phyloP scores from a whole-genome alignment of 1,140 invertebrate genomes.

The Bombus vancouverensis region DNA sequence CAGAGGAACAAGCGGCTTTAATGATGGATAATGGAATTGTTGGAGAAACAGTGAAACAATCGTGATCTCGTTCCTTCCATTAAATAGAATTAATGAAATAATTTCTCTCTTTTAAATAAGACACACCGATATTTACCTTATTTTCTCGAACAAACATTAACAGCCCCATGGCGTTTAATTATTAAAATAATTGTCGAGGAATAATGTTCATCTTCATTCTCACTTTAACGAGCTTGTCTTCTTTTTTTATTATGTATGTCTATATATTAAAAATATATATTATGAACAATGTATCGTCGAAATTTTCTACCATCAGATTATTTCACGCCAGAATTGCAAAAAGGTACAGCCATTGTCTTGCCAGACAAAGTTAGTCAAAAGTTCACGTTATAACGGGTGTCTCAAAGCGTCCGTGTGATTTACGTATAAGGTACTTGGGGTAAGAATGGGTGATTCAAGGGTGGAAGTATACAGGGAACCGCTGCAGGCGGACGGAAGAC shows the following conservation, averaged over 20 bases:
- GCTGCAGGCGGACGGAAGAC: conserved; percentile 65
- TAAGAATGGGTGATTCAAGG: neutral
- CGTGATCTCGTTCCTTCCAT: neutral
- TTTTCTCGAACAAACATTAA: neutral
- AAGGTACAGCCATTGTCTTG: neutral
- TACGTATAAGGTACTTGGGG: conserved; percentile 47
- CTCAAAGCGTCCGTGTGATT: conserved; percentile 57
- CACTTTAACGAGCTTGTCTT: neutral
- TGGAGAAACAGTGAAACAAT: neutral
- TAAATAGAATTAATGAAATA: neutral
- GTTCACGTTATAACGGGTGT: conserved; percentile 29
- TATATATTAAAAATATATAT: neutral
- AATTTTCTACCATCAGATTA: neutral
- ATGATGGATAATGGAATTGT: neutral
- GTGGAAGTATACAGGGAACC: conserved; percentile 12
- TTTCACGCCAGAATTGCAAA: neutral
- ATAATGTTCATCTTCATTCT: neutral
- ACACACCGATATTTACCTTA: too few species aligned
- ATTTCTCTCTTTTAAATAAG: neutral
- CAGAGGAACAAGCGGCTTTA: neutral
- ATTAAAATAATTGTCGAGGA: neutral
- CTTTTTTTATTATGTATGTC: neutral
- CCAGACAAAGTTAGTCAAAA: neutral
- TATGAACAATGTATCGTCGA: too few species aligned
- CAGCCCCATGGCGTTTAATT: neutral